Evolutionary conservation across 1,140 invertebrate genomes (phyloP), one percentile per base, ranked within the genome.

Genomic region (Pseudomyrmex pallidus): DNA sequence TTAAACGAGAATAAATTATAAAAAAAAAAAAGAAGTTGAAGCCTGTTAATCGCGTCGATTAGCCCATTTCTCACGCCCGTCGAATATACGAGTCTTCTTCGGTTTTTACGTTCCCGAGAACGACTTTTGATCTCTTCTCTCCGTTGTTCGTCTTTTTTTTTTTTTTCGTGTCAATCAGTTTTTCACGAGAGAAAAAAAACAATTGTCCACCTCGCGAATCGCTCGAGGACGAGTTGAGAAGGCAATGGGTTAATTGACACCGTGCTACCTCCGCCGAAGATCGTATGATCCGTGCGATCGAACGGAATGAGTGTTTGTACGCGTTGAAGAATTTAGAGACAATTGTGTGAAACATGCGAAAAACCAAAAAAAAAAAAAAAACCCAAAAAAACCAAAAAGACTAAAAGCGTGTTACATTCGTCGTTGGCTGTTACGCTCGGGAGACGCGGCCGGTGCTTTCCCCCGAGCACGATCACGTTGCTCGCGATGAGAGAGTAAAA

Each of bases 241-340:
- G 46, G n/a, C 52, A 85, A 73, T 88, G 87, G 72, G 76, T 87
- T 85, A 88, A 88, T 88, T 82, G 83, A 85, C 35, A 35, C 59
- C 62, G 48, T 67, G 74, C 52, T 72, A 77, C 85, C 66, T 83
- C 77, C 70, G 54, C 52, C 77, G 56, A 54, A 87, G 73, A 73
- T 74, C 54, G 17, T 35, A 35, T n/a, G n/a, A n/a, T 83, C 48
- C 59, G 63, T 62, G 35, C 73, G 56, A 76, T 83, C 82, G 61
- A 67, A 44, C 48, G 25, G 50, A 35, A 77, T 56, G 67, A 56
- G 50, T 67, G 74, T 77, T 77, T 77, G 67, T 77, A 67, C 50
- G 62, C 17, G 56, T 77, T 48, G 56, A 74, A 44, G 62, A 57
- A 74, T 62, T 22, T 67, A 77, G 64, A 67, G 12, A 67, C 35